Evolutionary conservation across 2,113 vertebrate genomes (phyloP), one percentile per base, ranked within the genome.

Genomic region (Ameiurus melas): DNA sequence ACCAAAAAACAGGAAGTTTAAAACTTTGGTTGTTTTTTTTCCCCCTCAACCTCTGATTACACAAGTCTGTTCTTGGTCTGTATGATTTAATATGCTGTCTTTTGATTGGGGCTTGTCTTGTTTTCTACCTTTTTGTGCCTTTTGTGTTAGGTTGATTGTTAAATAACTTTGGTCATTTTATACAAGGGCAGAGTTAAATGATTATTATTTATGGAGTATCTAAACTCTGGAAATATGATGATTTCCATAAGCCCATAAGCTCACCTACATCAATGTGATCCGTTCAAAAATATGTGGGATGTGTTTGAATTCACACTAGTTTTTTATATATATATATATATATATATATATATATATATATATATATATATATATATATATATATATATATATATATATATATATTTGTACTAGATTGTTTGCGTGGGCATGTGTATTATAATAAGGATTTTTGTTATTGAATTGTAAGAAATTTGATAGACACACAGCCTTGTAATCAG

Each of bases 61-160:
- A 73, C 16, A 62, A 30, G 27, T 8, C 33, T 36, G 84, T 70
- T 73, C 53, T 36, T 3, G 27, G 62, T 68, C 62, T 60, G 51
- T 36, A 39, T 25, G 19, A 55, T 73, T 47, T 47, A 43, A 13
- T 53, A 53, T 13, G 39, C 82, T 64, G 39, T 73, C 27, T 84
- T 85, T 84, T 84, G 66, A 70, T 70, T 55, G 47, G 66, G 27
- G 66, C n/a, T 73, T 58, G 51, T 73, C 51, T 71, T 85, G 70
- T 33, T 71, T 71, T 57, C n/a, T 71, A n/a, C 43, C 30, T 8
- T n/a, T 20, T 20, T 36, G n/a, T 17, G 19, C 25, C 53, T 25
- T 85, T 36, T 39, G 30, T 73, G 5, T 71, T 73, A 73, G 33
- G n/a, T 13, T 39, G 39, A 68, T 68, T 62, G 60, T 62, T 62